Conservation (phyloP, 2,113 vertebrate species). For the Pedetes capensis region DNA sequence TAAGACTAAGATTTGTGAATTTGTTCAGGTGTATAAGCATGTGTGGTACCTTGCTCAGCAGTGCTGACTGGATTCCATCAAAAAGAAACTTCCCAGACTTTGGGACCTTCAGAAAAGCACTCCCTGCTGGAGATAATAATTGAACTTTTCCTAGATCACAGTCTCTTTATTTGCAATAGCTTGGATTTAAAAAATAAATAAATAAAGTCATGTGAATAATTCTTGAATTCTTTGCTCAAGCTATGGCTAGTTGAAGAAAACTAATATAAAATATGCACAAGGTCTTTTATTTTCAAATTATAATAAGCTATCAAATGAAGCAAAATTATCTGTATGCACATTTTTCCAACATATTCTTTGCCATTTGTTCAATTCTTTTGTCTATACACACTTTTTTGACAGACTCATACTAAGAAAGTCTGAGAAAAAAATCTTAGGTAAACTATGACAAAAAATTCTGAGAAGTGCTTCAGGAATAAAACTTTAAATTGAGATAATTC, state of each 20-base stretch:
- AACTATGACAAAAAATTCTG: not conserved
- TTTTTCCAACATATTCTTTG: not conserved
- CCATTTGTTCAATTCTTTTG: not conserved
- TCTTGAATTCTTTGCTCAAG: not conserved
- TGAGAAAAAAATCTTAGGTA: not conserved
- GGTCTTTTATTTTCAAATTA: not conserved
- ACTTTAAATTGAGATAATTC: not conserved
- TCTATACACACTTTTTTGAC: not conserved
- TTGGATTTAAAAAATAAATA: not conserved
- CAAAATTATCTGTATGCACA: not conserved
- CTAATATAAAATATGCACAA: not conserved
- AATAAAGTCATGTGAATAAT: not conserved
- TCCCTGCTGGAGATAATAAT: not conserved
- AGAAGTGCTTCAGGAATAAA: not conserved
- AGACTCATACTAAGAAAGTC: not conserved
- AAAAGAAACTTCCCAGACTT: not conserved
- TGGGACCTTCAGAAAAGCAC: not conserved
- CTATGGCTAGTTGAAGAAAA: not conserved
- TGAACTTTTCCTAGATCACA: not conserved
- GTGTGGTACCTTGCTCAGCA: not conserved
- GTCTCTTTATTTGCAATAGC: not conserved
- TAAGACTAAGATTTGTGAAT: not conserved
- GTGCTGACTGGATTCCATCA: not conserved
- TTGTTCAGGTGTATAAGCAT: not conserved
- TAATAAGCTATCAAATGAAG: not conserved